Base-by-base conservation (phyloP, 2,888 invertebrate genomes). In the Ophion slaviceki region DNA sequence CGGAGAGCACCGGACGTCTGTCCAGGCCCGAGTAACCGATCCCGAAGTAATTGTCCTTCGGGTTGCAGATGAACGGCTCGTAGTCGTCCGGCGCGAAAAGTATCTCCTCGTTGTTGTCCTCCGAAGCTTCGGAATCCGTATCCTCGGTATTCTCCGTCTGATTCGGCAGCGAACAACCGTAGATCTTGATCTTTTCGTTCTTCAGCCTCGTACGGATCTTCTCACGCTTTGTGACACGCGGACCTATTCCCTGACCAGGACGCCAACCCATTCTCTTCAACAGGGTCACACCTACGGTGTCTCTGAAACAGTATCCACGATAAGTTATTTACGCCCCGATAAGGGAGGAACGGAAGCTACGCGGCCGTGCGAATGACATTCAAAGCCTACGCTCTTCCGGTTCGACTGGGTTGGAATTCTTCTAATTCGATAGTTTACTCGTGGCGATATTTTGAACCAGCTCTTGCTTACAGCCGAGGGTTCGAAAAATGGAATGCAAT, bases 261-360 rank as follows among this genome's bases (percentile, higher is more conserved):
- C 97, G 96, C 98, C 99, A 99, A 0, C 99, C 99, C 97, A 99
- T 98, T 88, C 96, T 96, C 79, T 96, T 96, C 59, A 99, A 94
- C 91, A 99, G 95, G 85, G 96, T 95, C 66, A 98, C 96, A 0
- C 99, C 99, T 10, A 98, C 96, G 0, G 99, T 98, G 92, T 98
- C 97, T 88, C 97, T 98, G 66, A 3, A 72, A 86, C 53, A 74
- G 76, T 57, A 81, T 20, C 67, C 14, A 14, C 47, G 4, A 28
- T 8, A 0, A 2, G 11, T 53, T 24, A 45, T 20, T 10, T 24
- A 68, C 14, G 24, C 20, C 17, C 17, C 53, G 4, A 53, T 4
- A 72, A 71, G 3, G 1, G 5, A n/a, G 57, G 17, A 14, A 7
- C 10, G 28, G 0, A 17, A 70, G 24, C 47, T 20, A 47, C 14